Conservation (phyloP, 1,140 invertebrate genomes). For the Bombus polaris region DNA sequence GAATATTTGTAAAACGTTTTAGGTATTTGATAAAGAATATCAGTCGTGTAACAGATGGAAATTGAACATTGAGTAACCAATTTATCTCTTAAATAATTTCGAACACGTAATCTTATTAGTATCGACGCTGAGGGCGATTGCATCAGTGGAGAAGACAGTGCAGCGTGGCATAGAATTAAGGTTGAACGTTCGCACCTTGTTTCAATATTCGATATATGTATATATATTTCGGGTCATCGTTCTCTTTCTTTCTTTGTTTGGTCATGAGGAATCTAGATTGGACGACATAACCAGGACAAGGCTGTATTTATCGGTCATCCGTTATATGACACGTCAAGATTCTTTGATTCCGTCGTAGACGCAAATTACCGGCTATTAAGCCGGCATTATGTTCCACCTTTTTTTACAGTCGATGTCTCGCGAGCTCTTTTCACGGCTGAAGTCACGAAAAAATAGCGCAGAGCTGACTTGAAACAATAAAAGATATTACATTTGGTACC, state of each 20-base stretch:
- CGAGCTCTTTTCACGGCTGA: neutral
- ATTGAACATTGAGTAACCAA: neutral
- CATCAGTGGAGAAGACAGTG: neutral
- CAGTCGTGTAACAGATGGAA: neutral
- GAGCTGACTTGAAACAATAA: neutral
- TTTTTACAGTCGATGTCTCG: neutral
- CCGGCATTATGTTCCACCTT: neutral
- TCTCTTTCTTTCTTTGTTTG: neutral
- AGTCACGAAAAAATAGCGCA: neutral
- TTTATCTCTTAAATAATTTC: neutral
- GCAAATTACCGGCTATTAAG: constrained; percentile 10
- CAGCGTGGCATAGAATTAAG: constrained; percentile 38
- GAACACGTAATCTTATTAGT: constrained; percentile 24
- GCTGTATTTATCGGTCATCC: constrained; percentile 52
- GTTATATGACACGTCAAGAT: constrained; percentile 19
- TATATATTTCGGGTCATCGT: constrained; percentile 16
- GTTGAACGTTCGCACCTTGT: constrained; percentile 32
- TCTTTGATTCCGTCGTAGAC: constrained; percentile 31
- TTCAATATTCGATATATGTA: constrained; percentile 12
- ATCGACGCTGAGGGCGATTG: constrained; percentile 2
- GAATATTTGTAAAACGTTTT: neutral
- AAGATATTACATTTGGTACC: neutral
- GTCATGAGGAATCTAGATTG: constrained; percentile 23
- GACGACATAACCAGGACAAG: constrained; percentile 24
- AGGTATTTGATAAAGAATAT: neutral